These are phyloP conservation scores for Antennarius striatus DNA, from an alignment of 2,113 vertebrate genomes.

Conservation along the genomic window DNA sequence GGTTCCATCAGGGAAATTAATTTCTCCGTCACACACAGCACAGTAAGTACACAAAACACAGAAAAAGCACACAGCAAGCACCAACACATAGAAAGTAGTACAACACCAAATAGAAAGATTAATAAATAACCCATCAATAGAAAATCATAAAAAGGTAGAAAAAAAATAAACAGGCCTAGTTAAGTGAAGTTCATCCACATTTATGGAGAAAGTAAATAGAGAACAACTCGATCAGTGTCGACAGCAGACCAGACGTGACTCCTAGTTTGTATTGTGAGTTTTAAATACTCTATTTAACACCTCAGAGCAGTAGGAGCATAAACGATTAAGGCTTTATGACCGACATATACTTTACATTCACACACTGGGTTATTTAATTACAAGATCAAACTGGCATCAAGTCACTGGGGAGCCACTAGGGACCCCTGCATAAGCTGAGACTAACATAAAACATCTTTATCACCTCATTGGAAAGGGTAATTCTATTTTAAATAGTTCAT, in stretches of 20 bases:
- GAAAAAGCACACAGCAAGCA: no score
- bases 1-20: no score
- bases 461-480: conserved; percentile 17
- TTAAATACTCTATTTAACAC: background rate
- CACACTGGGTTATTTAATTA: conserved; percentile 1
- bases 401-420: conserved; percentile 10
- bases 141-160: no score
- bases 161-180: no score
- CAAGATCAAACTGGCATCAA: conserved; percentile 25
- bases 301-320: background rate
- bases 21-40: no score
- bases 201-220: no score
- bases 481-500: conserved; percentile 24
- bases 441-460: conserved; percentile 26
- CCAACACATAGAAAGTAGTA: no score
- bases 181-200: no score
- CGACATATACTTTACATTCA: no score
- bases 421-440: background rate
- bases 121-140: no score
- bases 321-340: background rate
- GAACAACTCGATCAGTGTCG: background rate
- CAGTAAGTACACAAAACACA: no score
- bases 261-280: background rate
- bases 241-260: background rate
- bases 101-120: no score